These are phyloP conservation scores for Galaxias olidus DNA, from an alignment of 2,797 vertebrate genomes.

Conservation along the genomic window DNA sequence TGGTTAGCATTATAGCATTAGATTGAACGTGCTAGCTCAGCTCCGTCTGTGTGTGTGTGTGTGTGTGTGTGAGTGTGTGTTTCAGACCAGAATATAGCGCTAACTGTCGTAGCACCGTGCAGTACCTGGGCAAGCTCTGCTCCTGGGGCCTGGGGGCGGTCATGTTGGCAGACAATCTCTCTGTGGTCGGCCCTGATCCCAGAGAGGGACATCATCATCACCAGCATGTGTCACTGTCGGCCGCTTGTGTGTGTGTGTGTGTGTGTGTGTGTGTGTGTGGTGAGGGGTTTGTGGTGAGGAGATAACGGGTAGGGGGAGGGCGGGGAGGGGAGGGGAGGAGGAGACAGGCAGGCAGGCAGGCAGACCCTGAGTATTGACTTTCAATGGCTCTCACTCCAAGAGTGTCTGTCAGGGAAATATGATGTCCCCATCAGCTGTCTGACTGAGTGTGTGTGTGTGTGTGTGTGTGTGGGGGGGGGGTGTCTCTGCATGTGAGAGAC, in stretches of 20 bases:
- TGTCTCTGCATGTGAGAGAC: constrained; percentile 59
- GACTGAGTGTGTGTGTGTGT: constrained; percentile 47
- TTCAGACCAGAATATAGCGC: too few species aligned
- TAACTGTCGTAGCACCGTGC: constrained; percentile 19
- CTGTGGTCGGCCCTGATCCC: constrained; percentile 26
- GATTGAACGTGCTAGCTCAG: too few species aligned
- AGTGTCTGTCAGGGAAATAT: constrained; percentile 90
- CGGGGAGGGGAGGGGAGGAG: constrained; percentile 31
- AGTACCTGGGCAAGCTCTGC: constrained; percentile 32
- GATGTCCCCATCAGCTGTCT: constrained; percentile 88
- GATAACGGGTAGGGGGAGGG: constrained; percentile 43
- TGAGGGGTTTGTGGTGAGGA: constrained; percentile 5
- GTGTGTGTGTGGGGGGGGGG: constrained; percentile 17
- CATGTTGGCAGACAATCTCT: constrained; percentile 51
- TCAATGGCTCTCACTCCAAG: constrained; percentile 87
- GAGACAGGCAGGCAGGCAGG: background rate
- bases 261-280: constrained; percentile 14
- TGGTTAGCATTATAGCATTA: too few species aligned
- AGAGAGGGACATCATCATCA: background rate
- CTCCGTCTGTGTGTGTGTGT: too few species aligned
- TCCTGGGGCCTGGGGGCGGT: constrained; percentile 31
- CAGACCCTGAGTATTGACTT: constrained; percentile 83
- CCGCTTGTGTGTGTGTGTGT: constrained; percentile 32
- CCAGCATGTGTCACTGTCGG: constrained; percentile 45
- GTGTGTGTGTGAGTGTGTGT: too few species aligned